Base-by-base conservation (phyloP, 1,140 invertebrate genomes). In the Pemphigus obesinymphae region DNA sequence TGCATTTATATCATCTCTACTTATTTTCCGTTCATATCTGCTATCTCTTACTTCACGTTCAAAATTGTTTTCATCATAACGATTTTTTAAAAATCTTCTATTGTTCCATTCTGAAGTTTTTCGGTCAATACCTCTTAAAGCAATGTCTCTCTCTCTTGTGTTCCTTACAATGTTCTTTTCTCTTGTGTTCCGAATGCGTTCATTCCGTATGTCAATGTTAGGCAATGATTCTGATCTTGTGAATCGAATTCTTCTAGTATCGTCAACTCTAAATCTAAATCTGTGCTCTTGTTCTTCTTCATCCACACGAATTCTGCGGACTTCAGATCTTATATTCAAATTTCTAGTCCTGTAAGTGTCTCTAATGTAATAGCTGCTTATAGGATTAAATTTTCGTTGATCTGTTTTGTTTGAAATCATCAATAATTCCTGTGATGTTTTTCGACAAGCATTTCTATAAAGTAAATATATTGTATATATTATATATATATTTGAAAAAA, bases 261-360 rank as follows among this genome's bases (percentile, higher is more conserved):
- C 37, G 31, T 78, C 50, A 11, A 58, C 53, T 61, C 55, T 58
- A 29, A 40, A 17, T 34, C 23, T 20, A 20, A 45, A 15, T n/a
- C 76, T 45, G 26, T 17, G 37, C 10, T 43, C 53, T 45, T 43
- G 17, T 61, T 80, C 76, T 80, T 63, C 63, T 0, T 37, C 76
- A 1, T 80, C 55, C 7, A 61, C 55, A 1, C 8, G 15, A 20
- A 78, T 40, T 4, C 23, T 26, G 4, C 55, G 55, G 17, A 23
- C 63, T 20, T 80, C 76, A 4, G 37, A 26, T 80, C 76, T 29
- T 20, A 63, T 43, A 10, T 61, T 80, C 23, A 80, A 31, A 80
- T 80, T 80, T 26, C 40, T 29, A 29, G 76, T 80, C 8, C 55
- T 43, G 17, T 80, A 80, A 23, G 76, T 63, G 23, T 80, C 76